Conservation (phyloP, 2,113 vertebrate genomes). For the Periophthalmus modestus region DNA sequence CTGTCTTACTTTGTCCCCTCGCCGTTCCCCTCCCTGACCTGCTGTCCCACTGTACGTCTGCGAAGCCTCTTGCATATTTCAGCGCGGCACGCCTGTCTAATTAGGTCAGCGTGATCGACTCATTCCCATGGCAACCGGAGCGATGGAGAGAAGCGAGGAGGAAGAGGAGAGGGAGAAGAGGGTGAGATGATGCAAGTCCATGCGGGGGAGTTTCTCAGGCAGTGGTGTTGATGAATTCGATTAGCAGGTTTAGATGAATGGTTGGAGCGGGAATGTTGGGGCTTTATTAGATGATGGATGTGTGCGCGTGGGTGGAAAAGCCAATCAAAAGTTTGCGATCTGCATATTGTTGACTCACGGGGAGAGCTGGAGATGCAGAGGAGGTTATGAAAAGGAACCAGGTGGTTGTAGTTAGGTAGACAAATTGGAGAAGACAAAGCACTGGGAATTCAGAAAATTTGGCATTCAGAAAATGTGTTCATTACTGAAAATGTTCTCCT, state of each 20-base stretch:
- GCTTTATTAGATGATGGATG: constrained; percentile 29
- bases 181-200: constrained; percentile 48
- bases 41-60: constrained; percentile 40
- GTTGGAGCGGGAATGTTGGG: constrained; percentile 11
- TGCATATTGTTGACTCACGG: constrained; percentile 6
- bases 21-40: constrained; percentile 43
- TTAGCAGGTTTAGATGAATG: constrained; percentile 29
- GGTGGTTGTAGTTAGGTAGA: neutral
- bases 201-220: constrained; percentile 45
- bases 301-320: constrained; percentile 8
- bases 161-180: constrained; percentile 26
- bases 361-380: neutral
- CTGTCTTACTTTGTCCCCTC: constrained; percentile 16
- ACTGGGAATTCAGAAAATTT: neutral
- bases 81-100: constrained; percentile 68
- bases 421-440: neutral
- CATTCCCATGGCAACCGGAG: constrained; percentile 71
- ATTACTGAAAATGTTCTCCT: no score
- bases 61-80: constrained; percentile 65
- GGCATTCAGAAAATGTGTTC: no score
- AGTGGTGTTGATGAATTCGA: constrained; percentile 50
- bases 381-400: neutral
- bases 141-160: constrained; percentile 20
- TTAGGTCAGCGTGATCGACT: constrained; percentile 71
- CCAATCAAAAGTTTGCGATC: neutral